These are phyloP conservation scores for Stratiomys singularior DNA, from an alignment of 2,888 invertebrate genomes.

Conservation along the genomic window DNA sequence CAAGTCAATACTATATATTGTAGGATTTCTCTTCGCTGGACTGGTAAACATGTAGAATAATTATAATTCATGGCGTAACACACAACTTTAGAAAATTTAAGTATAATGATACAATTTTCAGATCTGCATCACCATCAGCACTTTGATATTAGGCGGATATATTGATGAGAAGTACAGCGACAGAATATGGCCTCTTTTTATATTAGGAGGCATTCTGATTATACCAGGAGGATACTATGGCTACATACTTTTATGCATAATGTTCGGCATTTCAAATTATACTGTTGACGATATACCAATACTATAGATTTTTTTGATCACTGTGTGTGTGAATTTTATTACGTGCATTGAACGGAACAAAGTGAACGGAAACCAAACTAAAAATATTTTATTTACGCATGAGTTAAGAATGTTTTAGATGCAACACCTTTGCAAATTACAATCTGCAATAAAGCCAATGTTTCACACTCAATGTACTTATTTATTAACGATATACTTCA, in stretches of 20 bases:
- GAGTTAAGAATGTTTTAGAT: no score
- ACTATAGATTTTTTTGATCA: neutral
- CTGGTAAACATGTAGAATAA: constrained; percentile 60
- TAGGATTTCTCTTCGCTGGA: constrained; percentile 81
- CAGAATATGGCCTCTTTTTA: constrained; percentile 88
- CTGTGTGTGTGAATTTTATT: no score
- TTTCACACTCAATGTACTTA: no score
- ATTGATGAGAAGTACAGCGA: constrained; percentile 87
- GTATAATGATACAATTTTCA: no score
- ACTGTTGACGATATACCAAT: constrained; percentile 16
- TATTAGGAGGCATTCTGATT: constrained; percentile 88
- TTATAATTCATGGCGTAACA: neutral
- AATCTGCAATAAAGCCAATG: no score
- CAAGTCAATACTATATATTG: constrained; percentile 83
- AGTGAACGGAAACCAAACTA: no score
- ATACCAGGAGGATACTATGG: constrained; percentile 93
- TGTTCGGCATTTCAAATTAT: constrained; percentile 6
- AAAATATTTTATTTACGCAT: no score
- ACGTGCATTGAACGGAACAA: no score
- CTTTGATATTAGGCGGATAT: constrained; percentile 82
- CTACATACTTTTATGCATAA: constrained; percentile 84
- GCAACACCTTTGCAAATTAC: no score
- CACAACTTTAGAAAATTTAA: no score
- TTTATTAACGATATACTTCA: no score
- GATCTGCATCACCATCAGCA: constrained; percentile 78